Evolutionary conservation across 2,888 invertebrate species (phyloP).

Genomic region (Poecilobothrus nobilitatus): DNA sequence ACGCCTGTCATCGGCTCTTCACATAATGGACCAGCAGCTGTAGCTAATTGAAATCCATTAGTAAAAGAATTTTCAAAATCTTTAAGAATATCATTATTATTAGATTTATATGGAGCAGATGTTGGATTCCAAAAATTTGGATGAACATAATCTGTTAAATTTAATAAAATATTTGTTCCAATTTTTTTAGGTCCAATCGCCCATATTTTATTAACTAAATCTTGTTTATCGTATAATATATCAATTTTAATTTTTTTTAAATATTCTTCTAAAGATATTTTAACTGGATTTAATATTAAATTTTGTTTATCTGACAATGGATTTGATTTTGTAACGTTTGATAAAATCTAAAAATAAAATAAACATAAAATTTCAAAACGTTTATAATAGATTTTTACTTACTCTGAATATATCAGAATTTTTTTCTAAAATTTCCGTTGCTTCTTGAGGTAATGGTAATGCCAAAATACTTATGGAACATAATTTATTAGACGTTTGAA

Average conservation of each 20-base stretch:
- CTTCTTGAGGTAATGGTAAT: conserved; percentile 62
- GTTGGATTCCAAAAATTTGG: conserved; percentile 48
- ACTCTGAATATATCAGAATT: conserved; percentile 59
- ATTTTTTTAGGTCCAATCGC: conserved; percentile 83
- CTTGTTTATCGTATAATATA: conserved; percentile 46
- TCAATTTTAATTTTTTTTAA: conserved; percentile 51
- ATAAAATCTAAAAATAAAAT: conserved; percentile 27
- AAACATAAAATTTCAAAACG: too few relatives aligned
- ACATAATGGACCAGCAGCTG: conserved; percentile 86
- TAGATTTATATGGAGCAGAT: conserved; percentile 35
- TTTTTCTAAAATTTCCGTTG: conserved; percentile 58
- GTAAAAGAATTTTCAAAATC: conserved; percentile 70
- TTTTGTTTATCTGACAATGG: conserved; percentile 35
- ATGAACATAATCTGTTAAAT: conserved; percentile 61
- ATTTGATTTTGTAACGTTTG: conserved; percentile 28
- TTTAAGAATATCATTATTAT: conserved; percentile 47
- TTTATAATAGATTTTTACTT: conserved; percentile 17
- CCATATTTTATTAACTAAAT: conserved; percentile 66
- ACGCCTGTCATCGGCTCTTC: conserved; percentile 97
- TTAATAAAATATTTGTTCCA: conserved; percentile 83
- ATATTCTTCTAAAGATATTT: conserved; percentile 51
- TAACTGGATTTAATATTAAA: conserved; percentile 30
- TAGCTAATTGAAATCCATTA: conserved; percentile 79
- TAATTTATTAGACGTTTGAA: conserved; percentile 63
- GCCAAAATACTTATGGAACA: conserved; percentile 67